Evolutionary conservation across 2,888 invertebrate species (phyloP).

Genomic region (Netelia melanura): DNA sequence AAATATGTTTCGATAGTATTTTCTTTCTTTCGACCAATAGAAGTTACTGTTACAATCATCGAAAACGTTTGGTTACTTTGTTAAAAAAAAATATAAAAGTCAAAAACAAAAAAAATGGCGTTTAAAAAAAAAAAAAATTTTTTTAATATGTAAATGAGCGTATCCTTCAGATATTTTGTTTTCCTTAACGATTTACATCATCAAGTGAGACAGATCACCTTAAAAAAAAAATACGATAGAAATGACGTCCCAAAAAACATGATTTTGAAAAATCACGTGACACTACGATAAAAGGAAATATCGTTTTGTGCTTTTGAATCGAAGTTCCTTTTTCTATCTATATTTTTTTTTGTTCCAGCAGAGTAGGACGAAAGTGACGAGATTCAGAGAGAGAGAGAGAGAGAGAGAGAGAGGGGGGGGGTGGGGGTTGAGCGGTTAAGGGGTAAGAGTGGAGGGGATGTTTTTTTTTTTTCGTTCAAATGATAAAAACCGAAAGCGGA

Average conservation of each 20-base stretch:
- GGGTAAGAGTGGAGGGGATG: slow-evolving; percentile 19
- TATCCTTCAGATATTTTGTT: too few species aligned
- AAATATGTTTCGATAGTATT: not conserved
- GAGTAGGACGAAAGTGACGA: slow-evolving; percentile 33
- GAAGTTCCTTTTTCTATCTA: slow-evolving; percentile 19
- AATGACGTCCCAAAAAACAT: slow-evolving; percentile 15
- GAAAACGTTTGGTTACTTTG: too few species aligned
- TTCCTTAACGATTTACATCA: not conserved
- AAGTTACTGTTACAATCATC: too few species aligned
- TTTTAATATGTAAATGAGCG: too few species aligned
- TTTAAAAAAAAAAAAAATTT: too few species aligned
- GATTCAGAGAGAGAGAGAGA: not conserved
- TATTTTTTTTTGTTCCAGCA: slow-evolving; percentile 29
- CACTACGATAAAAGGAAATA: not conserved
- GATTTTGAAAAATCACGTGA: slow-evolving; percentile 4
- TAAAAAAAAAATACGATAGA: slow-evolving; percentile 48
- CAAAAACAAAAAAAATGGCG: too few species aligned
- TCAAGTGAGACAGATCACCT: slow-evolving; percentile 29
- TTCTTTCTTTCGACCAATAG: not conserved
- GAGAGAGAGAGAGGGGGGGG: slow-evolving; percentile 20
- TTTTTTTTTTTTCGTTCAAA: slow-evolving; percentile 23
- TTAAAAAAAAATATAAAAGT: too few species aligned
- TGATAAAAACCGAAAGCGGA: slow-evolving; percentile 62
- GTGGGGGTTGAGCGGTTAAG: not conserved
- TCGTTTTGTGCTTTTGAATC: not conserved